Conservation (phyloP, 2,113 vertebrate species). For the Oreotrochilus melanogaster region DNA sequence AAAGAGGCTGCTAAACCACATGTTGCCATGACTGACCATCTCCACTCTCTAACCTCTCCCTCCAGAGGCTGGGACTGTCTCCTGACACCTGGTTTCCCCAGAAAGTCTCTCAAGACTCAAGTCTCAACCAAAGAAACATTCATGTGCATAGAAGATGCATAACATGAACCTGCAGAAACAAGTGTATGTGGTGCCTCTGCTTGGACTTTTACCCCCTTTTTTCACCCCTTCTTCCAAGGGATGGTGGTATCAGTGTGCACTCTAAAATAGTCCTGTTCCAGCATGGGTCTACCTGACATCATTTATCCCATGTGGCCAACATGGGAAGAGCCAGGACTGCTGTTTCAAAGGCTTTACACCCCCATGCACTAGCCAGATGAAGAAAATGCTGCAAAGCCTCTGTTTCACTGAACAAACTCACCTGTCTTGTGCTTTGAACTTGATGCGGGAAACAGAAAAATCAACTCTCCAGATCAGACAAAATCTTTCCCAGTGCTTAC, state of each 20-base stretch:
- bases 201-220: not conserved
- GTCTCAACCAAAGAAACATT: not conserved
- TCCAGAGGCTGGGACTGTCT: not conserved
- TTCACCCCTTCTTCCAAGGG: not conserved
- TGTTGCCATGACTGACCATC: not conserved
- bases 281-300: not conserved
- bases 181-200: not conserved
- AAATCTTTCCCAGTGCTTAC: not conserved
- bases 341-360: not conserved
- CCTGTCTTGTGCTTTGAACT: not conserved
- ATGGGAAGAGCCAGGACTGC: not conserved
- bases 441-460: not conserved
- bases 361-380: accelerated
- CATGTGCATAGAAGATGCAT: accelerated
- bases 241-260: not conserved
- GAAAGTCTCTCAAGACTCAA: not conserved
- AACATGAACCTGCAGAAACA: not conserved
- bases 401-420: not conserved
- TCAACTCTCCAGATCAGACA: not conserved
- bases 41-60: accelerated
- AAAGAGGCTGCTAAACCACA: not conserved
- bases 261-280: not conserved
- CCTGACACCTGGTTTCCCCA: too few relatives aligned
- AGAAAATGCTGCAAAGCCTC: not conserved
- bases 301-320: accelerated